Base-by-base conservation (phyloP, 1,140 invertebrate species). In the Aethina tumida region DNA sequence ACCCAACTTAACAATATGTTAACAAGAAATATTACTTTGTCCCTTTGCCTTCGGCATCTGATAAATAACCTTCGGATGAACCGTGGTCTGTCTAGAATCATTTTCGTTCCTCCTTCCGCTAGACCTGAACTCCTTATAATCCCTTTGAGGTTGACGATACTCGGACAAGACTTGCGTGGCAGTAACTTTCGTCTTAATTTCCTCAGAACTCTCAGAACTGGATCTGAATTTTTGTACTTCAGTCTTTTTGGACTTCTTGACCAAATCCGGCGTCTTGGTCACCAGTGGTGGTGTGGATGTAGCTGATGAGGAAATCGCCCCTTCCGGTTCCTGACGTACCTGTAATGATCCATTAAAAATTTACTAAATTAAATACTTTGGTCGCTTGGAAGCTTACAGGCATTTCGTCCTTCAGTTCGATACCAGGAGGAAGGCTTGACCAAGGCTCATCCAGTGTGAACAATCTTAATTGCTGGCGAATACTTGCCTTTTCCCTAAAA, bases 401-500 rank as follows among this genome's bases (percentile, higher is more conserved):
- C 50, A 52, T 47, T 32, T 53, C 47, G 34, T 49, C 19, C 28
- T 53, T 49, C 17, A 43, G 29, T 19, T 53, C 50, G 17, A 50
- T 27, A 41, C 54, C 49, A 8, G 52, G 45, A 10, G 52, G 52
- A 28, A 56, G 32, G 45, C 56, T 58, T 18, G 49, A 47, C 59
- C 56, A 68, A 41, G 59, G 58, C 36, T 71, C 68, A 12, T 69
- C 68, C 55, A 73, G 59, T 40, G 69, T 77, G 47, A 79, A 79
- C 4, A 83, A 58, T 19, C 79, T 62, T 36, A 84, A 60, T 53
- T 84, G 81, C 42, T 84, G 77, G 17, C 79, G 61, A 34, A 84
- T 81, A 41, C 69, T 77, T 0, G 77, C 78, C 54, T 84, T 84
- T 59, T 86, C 82, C 39, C 75, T 29, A 75, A 77, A 41, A 49